Base-by-base conservation (phyloP, 2,888 invertebrate genomes). In the Crematogaster levior region DNA sequence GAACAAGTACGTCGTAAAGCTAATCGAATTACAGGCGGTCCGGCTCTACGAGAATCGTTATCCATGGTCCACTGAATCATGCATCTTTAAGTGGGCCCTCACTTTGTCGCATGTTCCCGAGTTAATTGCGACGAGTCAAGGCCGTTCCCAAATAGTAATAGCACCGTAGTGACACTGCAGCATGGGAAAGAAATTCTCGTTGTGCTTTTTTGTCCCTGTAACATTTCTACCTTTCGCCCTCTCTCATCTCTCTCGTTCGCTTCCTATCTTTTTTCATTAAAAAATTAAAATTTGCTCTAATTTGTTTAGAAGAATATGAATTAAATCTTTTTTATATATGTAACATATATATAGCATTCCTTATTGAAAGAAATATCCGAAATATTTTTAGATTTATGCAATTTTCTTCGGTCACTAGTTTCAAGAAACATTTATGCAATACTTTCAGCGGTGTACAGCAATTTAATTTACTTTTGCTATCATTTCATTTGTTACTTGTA, bases 1-100 rank as follows among this genome's bases (percentile, higher is more conserved):
- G 98, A 90, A 99, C 99, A 87, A 99, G 99, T 99, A 95, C 95
- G 96, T 93, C 88, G 88, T 89, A 87, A 86, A 88, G 87, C 89
- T 92, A 89, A 91, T 92, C 91, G 87, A 91, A 91, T 91, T 88
- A 91, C 89, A n/a, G 84, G 43, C 56, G 15, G 40, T 40, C 51
- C 84, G 66, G 65, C 66, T 89, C 40, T 34, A 84, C 82, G 83
- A 82, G 85, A 88, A 87, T 88, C 90, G 85, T 84, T 88, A 81
- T 84, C 74, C 66, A 30, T 43, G 73, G 24, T 74, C 79, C 82
- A 79, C 75, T 82, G 81, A 24, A 85, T 85, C 82, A 53, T 75
- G 79, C 86, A 84, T 73, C 63, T 30, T 79, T 70, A 81, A 86
- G 85, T 82, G 43, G 75, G 73, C 74, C 82, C 85, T 88, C 70